Conservation (phyloP, 2,888 invertebrate species). For the Drosophila setosimentum region DNA sequence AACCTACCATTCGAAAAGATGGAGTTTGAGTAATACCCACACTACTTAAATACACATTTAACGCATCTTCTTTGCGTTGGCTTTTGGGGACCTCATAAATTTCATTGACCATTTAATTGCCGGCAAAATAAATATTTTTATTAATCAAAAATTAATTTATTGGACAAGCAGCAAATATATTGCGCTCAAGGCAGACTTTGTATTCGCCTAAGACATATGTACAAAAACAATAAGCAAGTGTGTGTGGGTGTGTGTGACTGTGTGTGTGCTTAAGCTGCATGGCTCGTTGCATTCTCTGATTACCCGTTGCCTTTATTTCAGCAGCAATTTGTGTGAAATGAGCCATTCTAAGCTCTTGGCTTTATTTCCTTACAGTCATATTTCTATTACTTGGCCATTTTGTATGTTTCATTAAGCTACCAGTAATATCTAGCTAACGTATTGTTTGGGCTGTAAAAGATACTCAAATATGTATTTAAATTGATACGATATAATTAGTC, state of each 20-base stretch:
- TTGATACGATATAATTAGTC: background rate
- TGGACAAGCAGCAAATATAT: conserved; percentile 13
- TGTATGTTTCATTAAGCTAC: background rate
- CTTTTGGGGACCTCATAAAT: conserved; percentile 38
- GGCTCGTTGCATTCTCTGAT: conserved; percentile 38
- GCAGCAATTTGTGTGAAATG: conserved; percentile 59
- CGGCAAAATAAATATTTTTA: conserved; percentile 57
- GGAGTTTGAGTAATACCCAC: conserved; percentile 31
- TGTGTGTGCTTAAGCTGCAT: conserved; percentile 36
- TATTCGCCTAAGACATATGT: conserved; percentile 6
- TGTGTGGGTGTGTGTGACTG: conserved; percentile 5
- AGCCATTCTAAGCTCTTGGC: conserved; percentile 56
- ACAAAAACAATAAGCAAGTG: conserved; percentile 30
- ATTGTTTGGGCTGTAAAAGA: background rate
- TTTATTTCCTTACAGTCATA: conserved; percentile 4
- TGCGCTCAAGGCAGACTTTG: background rate
- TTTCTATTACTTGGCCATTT: background rate
- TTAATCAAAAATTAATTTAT: conserved; percentile 59
- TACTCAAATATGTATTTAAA: background rate
- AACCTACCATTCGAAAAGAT: background rate
- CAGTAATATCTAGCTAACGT: background rate
- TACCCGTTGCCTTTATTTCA: conserved; percentile 18
- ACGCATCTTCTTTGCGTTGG: conserved; percentile 32
- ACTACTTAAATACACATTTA: conserved; percentile 46
- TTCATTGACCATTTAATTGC: conserved; percentile 47